phyloP scores from a whole-genome alignment of 2,797 vertebrate genomes.

The Prionace glauca region DNA sequence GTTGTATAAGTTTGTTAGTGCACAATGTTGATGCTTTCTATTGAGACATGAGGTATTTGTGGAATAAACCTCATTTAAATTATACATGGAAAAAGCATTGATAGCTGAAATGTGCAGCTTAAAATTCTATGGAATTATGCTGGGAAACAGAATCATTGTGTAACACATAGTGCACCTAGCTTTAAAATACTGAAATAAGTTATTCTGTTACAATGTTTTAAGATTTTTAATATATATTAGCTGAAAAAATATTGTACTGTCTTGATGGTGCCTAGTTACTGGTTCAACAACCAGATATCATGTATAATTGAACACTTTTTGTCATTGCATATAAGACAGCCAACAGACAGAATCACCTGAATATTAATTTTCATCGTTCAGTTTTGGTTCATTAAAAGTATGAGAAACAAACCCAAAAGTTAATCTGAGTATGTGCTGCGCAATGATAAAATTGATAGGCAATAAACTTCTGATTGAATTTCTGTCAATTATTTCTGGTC shows the following conservation, averaged over 20 bases:
- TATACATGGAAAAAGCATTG: conserved; percentile 46
- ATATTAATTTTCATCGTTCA: conserved; percentile 65
- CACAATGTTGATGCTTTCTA: conserved; percentile 58
- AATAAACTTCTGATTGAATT: conserved; percentile 62
- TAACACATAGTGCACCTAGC: conserved; percentile 53
- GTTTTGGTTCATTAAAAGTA: conserved; percentile 69
- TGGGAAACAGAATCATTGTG: conserved; percentile 48
- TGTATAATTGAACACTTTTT: conserved; percentile 49
- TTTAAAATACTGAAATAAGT: conserved; percentile 61
- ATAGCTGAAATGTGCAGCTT: conserved; percentile 29
- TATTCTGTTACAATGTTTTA: conserved; percentile 71
- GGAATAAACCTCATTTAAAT: conserved; percentile 58
- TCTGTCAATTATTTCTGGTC: conserved; percentile 22
- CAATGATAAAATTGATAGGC: conserved; percentile 59
- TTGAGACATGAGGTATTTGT: conserved; percentile 47
- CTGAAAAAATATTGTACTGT: conserved; percentile 59
- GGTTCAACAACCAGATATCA: conserved; percentile 56
- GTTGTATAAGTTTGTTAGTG: conserved; percentile 71
- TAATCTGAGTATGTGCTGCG: conserved; percentile 51
- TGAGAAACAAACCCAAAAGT: conserved; percentile 56
- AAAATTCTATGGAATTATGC: conserved; percentile 3
- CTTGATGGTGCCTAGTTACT: conserved; percentile 67
- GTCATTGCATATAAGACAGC: conserved; percentile 48
- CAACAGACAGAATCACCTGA: conserved; percentile 65
- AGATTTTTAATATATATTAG: conserved; percentile 67